phyloP scores from a whole-genome alignment of 2,888 invertebrate genomes.

The Ornithoptera priamus region DNA sequence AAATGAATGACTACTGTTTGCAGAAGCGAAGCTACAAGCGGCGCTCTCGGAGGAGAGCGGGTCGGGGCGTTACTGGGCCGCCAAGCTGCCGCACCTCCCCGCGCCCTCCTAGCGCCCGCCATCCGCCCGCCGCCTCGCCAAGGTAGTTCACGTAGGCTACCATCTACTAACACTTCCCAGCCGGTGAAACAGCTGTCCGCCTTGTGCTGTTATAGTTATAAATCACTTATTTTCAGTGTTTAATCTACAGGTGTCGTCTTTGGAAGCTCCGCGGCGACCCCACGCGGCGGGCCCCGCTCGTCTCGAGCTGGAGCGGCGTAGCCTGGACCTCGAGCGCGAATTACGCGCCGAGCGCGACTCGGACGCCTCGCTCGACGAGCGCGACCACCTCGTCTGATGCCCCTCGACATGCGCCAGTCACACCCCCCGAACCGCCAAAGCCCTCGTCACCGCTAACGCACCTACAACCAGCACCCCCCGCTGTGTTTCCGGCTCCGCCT shows the following conservation, averaged over 20 bases:
- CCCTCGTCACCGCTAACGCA: slow-evolving; percentile 6
- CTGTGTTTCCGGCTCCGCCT: slow-evolving; percentile 17
- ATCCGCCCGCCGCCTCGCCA: slow-evolving; percentile 69
- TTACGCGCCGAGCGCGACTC: slow-evolving; percentile 68
- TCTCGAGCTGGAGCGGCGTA: slow-evolving; percentile 72
- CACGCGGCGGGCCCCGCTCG: slow-evolving; percentile 48
- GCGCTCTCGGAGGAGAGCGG: slow-evolving; percentile 60
- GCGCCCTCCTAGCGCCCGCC: slow-evolving; percentile 78
- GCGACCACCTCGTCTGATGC: slow-evolving; percentile 69
- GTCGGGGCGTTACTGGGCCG: slow-evolving; percentile 61
- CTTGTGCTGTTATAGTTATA: too few species aligned
- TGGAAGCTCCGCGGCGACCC: slow-evolving; percentile 55
- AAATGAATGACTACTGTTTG: slow-evolving; percentile 30
- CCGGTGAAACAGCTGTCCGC: too few species aligned
- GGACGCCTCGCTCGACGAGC: slow-evolving; percentile 72
- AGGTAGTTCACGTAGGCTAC: slow-evolving; percentile 45
- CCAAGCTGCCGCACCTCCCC: slow-evolving; percentile 77
- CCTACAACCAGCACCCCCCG: background rate
- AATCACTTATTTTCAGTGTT: too few species aligned
- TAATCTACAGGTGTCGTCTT: slow-evolving; percentile 63
- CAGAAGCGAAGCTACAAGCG: slow-evolving; percentile 75
- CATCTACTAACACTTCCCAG: background rate
- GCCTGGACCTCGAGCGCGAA: slow-evolving; percentile 75
- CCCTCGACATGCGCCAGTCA: slow-evolving; percentile 22
- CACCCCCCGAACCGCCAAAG: background rate